These are phyloP conservation scores for Zaprionus lachaisei DNA, from an alignment of 1,140 invertebrate genomes.

Conservation along the genomic window DNA sequence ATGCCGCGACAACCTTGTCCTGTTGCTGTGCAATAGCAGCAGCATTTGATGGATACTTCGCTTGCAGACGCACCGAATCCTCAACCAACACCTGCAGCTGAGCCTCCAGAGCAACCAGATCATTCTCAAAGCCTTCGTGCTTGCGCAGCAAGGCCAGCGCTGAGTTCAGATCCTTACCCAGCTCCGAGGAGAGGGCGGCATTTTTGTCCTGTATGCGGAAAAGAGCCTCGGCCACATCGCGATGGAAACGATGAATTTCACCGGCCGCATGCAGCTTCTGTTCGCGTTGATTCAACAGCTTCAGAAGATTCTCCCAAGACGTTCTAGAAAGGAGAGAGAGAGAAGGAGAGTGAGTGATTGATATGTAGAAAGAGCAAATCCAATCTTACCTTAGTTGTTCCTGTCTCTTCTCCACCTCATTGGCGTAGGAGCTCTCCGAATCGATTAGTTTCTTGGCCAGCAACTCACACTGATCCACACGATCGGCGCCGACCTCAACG, in stretches of 20 bases:
- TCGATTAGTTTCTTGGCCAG: slow-evolving; percentile 95
- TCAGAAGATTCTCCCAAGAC: slow-evolving; percentile 94
- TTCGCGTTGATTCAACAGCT: slow-evolving; percentile 93
- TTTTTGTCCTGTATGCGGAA: slow-evolving; percentile 96
- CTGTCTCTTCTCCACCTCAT: slow-evolving; percentile 94
- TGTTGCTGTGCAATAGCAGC: slow-evolving; percentile 94
- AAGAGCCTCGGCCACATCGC: slow-evolving; percentile 96
- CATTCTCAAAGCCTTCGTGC: slow-evolving; percentile 98
- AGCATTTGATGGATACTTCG: slow-evolving; percentile 96
- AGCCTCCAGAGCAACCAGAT: slow-evolving; percentile 96
- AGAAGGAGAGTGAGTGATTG: background rate
- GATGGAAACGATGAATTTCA: slow-evolving; percentile 98
- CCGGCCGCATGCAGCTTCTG: slow-evolving; percentile 95
- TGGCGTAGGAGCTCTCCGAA: slow-evolving; percentile 94
- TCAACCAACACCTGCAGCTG: slow-evolving; percentile 96
- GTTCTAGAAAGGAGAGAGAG: slow-evolving; percentile 37
- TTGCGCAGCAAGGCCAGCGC: slow-evolving; percentile 92
- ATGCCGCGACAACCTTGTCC: slow-evolving; percentile 93
- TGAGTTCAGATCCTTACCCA: slow-evolving; percentile 95
- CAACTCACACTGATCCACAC: slow-evolving; percentile 96
- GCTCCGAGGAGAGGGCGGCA: slow-evolving; percentile 92
- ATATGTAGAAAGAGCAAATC: background rate
- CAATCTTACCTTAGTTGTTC: slow-evolving; percentile 91
- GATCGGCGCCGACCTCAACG: slow-evolving; percentile 95
- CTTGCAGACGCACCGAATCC: slow-evolving; percentile 94